These are phyloP conservation scores for Drosophila aldrichi DNA, from an alignment of 2,888 invertebrate genomes.

Conservation along the genomic window DNA sequence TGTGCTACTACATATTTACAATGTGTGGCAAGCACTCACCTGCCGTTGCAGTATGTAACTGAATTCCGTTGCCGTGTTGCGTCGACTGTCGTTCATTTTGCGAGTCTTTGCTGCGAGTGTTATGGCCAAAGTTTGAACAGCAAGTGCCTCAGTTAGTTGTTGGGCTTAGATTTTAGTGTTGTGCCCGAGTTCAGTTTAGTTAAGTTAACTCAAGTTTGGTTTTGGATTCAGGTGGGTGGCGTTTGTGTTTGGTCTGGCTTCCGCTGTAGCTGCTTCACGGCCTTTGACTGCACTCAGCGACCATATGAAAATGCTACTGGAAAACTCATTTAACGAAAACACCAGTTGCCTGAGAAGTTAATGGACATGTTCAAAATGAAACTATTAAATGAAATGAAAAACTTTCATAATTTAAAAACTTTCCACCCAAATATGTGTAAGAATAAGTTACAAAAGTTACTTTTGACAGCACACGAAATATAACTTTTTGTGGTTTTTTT, in stretches of 20 bases:
- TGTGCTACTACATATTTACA: conserved; percentile 3
- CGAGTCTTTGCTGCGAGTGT: conserved; percentile 40
- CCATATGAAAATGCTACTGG: conserved; percentile 31
- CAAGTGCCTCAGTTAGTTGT: conserved; percentile 33
- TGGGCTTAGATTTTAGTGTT: conserved; percentile 16
- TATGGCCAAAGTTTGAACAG: conserved; percentile 55
- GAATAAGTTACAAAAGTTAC: not conserved
- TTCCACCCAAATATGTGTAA: not conserved
- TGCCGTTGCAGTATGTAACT: conserved; percentile 85
- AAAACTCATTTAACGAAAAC: conserved; percentile 32
- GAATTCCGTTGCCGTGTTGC: conserved; percentile 85
- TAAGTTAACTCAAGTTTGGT: conserved; percentile 18
- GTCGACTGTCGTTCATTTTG: conserved; percentile 83
- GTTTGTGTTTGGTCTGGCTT: conserved; percentile 33
- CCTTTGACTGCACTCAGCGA: conserved; percentile 31
- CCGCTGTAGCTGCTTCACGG: conserved; percentile 12
- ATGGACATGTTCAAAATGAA: conserved; percentile 9
- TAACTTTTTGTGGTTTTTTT: not conserved
- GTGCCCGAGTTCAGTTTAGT: conserved; percentile 17
- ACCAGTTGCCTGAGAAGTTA: conserved; percentile 30
- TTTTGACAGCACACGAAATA: not conserved
- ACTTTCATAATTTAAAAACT: conserved; percentile 13
- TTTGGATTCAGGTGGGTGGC: conserved; percentile 53
- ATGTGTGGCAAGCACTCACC: conserved; percentile 68
- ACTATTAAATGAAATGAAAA: conserved; percentile 16